Base-by-base conservation (phyloP, 2,888 invertebrate species). In the Lycia hirtaria region DNA sequence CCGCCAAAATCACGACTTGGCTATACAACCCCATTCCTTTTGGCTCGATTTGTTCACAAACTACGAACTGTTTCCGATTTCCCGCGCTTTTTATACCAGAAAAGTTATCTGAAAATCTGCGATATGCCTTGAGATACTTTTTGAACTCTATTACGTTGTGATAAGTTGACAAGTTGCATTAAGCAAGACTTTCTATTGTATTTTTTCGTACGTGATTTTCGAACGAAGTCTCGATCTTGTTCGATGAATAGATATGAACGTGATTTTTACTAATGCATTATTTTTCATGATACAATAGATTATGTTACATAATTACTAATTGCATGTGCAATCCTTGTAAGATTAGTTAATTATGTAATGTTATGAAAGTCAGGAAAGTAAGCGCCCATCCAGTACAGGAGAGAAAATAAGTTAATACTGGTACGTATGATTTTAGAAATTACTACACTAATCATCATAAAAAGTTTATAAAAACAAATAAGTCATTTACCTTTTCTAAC, bases 11-110 rank as follows among this genome's bases (percentile, higher is more conserved):
- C 45, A 80, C 45, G 56, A 76, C 14, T 51, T 56, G 68, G 71
- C 73, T 64, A 71, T 61, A 51, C 38, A 69, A 64, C 49, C 64
- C 58, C 80, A 80, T 78, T 68, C 66, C 72, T 61, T 50, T 66
- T 33, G 66, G 44, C 40, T 56, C 30, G 56, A 52, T 57, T 55
- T 59, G 55, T 60, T 35, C 52, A 60, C 60, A 41, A 63, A 69
- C 60, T 64, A 65, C 61, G 62, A 22, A 43, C 59, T 62, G 41
- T 55, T 59, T 64, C 64, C 38, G 17, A 56, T 50, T 35, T 63
- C 64, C 56, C 55, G 28, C 35, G 20, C 53, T 73, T 76, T 65
- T 76, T 76, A 75, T 50, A 56, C 41, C 9, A 59, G 41, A 59
- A 40, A 37, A 47, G 6, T 26, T 20, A 58, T 48, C 17, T 22